Base-by-base conservation (phyloP, 2,888 invertebrate genomes). In the Heteromurus nitidus region DNA sequence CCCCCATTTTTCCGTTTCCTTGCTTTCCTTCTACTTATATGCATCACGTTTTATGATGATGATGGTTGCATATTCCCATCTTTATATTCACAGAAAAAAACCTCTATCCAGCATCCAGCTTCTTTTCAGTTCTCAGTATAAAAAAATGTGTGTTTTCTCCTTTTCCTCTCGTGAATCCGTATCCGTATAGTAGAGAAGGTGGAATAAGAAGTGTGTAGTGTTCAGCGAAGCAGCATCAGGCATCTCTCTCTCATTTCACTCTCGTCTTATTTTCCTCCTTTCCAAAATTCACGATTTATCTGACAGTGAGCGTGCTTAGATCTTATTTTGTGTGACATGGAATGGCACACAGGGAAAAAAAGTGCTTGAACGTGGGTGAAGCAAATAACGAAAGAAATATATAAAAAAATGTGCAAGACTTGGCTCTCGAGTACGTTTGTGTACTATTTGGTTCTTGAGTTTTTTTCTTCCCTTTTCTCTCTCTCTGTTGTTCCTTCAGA, bases 221-320 rank as follows among this genome's bases (percentile, higher is more conserved):
- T 30, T 76, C 77, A 77, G 44, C 77, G 67, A 58, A 47, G 62
- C 69, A 69, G 28, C 42, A 68, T 67, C 58, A 75, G 28, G 55
- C 67, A 75, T 75, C 36, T 42, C 18, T 44, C 53, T 65, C 62
- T 60, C 26, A 24, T 60, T 28, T 20, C 18, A 28, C 13, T 74
- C 18, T 20, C 30, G 18, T 76, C 31, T 44, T 22, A n/a, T 22
- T 65, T 22, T 42, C 20, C 20, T 55, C 42, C 26, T 64, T 65
- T 30, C 42, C 42, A 58, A 77, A 67, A 68, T 69, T 69, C 77
- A 77, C 77, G 62, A 77, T 77, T 77, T 77, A 77, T 77, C 77
- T 77, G 77, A 77, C 77, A 77, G 77, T 68, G 69, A 77, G 58
- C 77, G 77, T 77, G 77, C 77, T 77, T 77, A 77, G 77, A 69